Conservation (phyloP, 2,113 vertebrate species). For the Alosa alosa region DNA sequence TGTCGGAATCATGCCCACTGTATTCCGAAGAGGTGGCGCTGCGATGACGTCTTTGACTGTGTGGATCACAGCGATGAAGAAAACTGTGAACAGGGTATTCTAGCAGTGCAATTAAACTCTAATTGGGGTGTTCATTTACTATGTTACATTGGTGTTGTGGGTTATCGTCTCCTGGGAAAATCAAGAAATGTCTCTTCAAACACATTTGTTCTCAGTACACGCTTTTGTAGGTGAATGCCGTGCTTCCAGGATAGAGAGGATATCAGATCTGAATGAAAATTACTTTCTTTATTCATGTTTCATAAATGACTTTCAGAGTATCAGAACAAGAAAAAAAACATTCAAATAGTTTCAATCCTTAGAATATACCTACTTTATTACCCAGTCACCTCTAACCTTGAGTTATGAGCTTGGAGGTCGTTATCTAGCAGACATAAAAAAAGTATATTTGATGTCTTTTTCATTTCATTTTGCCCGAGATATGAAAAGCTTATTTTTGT, state of each 20-base stretch:
- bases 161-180: neutral
- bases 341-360: neutral
- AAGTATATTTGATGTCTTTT: neutral
- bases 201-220: neutral
- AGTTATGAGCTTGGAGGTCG: neutral
- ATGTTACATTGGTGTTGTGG: neutral
- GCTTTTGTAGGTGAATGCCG: neutral
- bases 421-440: neutral
- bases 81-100: conserved; percentile 79
- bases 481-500: neutral
- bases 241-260: neutral
- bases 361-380: neutral
- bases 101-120: conserved; percentile 20
- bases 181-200: neutral
- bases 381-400: neutral
- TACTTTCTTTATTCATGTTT: neutral
- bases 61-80: conserved; percentile 95
- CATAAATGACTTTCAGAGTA: neutral
- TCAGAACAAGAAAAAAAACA: neutral
- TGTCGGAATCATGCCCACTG: conserved; percentile 93
- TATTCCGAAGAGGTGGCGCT: conserved; percentile 89
- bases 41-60: conserved; percentile 89
- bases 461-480: neutral
- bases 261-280: neutral
- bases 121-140: neutral